Conservation (phyloP, 2,113 vertebrate genomes). For the Malaclemys terrapin region DNA sequence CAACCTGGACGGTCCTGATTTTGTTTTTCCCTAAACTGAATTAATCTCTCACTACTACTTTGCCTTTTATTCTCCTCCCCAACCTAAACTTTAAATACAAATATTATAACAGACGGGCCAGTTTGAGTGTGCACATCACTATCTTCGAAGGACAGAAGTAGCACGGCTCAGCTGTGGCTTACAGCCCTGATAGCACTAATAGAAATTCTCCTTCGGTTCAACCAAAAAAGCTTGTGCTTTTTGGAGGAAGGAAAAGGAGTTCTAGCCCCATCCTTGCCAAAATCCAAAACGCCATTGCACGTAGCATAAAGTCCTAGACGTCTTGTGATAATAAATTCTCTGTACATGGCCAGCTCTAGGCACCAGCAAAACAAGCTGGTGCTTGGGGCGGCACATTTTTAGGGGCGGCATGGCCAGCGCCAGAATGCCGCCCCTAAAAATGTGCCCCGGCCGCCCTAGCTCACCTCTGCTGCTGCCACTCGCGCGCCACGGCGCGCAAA, state of each 20-base stretch:
- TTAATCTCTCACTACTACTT: neutral
- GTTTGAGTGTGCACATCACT: neutral
- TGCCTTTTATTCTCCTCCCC: neutral
- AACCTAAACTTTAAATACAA: neutral
- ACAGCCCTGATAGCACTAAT: neutral
- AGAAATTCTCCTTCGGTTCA: neutral
- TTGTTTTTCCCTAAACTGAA: neutral
- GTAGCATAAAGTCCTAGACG: neutral
- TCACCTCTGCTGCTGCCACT: too few species aligned
- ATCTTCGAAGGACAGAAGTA: neutral
- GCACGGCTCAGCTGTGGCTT: neutral
- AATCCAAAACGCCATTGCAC: neutral
- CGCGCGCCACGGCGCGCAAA: too few species aligned
- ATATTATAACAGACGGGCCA: neutral
- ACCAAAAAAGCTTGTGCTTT: neutral
- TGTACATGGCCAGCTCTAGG: rapidly evolving
- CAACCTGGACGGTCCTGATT: too few species aligned
- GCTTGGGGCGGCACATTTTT: too few species aligned
- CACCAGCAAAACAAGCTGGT: too few species aligned
- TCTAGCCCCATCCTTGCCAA: neutral
- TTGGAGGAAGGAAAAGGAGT: neutral
- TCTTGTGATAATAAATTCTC: rapidly evolving
- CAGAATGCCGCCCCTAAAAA: too few species aligned
- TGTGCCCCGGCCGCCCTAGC: too few species aligned
- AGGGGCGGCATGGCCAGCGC: too few species aligned